These are phyloP conservation scores for Vanessa tameamea DNA, from an alignment of 1,140 invertebrate genomes.

Conservation along the genomic window DNA sequence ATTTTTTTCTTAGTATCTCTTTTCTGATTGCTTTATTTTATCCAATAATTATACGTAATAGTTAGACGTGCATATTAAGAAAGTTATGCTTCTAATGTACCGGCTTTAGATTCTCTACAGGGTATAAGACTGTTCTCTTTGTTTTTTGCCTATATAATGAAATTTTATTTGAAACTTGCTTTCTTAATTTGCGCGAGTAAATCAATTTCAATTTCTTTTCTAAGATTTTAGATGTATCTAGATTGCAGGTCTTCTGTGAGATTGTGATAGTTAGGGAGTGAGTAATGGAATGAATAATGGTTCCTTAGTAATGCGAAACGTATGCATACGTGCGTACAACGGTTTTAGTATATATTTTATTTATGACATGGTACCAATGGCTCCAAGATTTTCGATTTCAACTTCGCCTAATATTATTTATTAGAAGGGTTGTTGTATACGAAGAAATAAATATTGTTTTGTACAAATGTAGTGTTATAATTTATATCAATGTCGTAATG, in stretches of 20 bases:
- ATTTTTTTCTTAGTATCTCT: slow-evolving; percentile 33
- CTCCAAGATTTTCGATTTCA: slow-evolving; percentile 1
- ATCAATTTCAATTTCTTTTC: slow-evolving; percentile 10
- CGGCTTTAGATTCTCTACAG: slow-evolving; percentile 21
- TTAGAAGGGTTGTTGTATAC: slow-evolving; percentile 10
- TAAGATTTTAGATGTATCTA: slow-evolving; percentile 8
- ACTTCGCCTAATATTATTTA: background rate
- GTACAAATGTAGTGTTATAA: slow-evolving; percentile 24
- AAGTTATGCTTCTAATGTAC: slow-evolving; percentile 6
- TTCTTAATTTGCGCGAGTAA: slow-evolving; percentile 21
- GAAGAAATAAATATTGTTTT: slow-evolving; percentile 14
- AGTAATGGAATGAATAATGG: slow-evolving; percentile 17
- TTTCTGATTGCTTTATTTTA: slow-evolving; percentile 5
- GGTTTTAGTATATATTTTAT: slow-evolving; percentile 21
- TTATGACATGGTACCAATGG: slow-evolving; percentile 19
- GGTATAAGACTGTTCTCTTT: slow-evolving; percentile 24
- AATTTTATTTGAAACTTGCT: slow-evolving; percentile 6
- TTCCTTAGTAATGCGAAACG: slow-evolving; percentile 16
- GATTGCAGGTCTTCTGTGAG: background rate
- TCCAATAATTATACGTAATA: slow-evolving; percentile 13
- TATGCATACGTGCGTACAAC: slow-evolving; percentile 14
- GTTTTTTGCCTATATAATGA: background rate
- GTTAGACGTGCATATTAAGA: slow-evolving; percentile 10
- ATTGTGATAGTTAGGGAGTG: slow-evolving; percentile 20
- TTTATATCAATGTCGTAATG: slow-evolving; percentile 15